Base-by-base conservation (phyloP, 2,888 invertebrate genomes). In the Parnassius orleans region DNA sequence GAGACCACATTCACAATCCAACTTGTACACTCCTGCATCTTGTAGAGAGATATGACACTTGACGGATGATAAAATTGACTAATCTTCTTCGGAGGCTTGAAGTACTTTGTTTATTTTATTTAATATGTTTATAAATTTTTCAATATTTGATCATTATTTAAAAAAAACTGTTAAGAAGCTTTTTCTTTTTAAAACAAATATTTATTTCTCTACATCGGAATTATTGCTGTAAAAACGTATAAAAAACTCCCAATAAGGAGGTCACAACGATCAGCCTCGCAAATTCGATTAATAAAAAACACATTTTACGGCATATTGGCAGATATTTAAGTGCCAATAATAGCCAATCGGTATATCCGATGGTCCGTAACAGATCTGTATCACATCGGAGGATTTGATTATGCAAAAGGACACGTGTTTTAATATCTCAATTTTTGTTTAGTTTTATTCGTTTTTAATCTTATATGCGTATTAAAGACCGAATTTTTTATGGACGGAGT, bases 311-410 rank as follows among this genome's bases (percentile, higher is more conserved):
- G 42, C 47, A 47, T 60, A 47, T 60, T 19, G 42, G 9, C 33
- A 46, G 52, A 63, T 63, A 63, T 60, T 60, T n/a, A 56, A 52
- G 63, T 60, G 63, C 59, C 60, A 60, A 60, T 59, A 63, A 63
- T 60, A 54, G 56, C 60, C 60, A 24, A 48, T 63, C 24, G 59
- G 56, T 63, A 60, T 60, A 60, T 56, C 53, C 60, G 59, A 50
- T n/a, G 48, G 48, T 47, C 47, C 19, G 50, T 54, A 54, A 47
- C 56, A 42, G 50, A 63, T 63, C 19, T 60, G 48, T 60, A 63
- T 60, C 52, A 50, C 33, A 56, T 55, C 47, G 10, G 41, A 50
- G 3, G 56, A n/a, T 10, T 60, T 48, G 47, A 59, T 60, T 63
- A 63, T 60, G 47, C 53, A 19, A 53, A 56, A 60, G 46, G 61